A percentile compares a stretch with the other conserved stretches of the same genome.
phyloP scores from a whole-genome alignment of 2,113 vertebrate genomes.

The Hippocampus mohnikei region DNA sequence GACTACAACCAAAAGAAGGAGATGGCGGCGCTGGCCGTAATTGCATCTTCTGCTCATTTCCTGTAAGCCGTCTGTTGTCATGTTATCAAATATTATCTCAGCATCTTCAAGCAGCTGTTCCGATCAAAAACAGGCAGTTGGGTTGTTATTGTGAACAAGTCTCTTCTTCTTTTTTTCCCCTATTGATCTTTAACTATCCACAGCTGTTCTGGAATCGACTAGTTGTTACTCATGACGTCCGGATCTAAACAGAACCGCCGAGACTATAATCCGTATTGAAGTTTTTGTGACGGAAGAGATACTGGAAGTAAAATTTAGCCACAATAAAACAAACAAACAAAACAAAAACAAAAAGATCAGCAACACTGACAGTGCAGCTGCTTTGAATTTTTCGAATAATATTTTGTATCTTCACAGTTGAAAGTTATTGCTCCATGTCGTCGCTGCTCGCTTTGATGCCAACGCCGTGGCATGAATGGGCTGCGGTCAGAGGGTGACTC shows the following conservation, averaged over 20 bases:
- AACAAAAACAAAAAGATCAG: no score
- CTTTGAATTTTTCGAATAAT: background rate
- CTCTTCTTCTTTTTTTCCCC: background rate
- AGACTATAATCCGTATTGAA: background rate
- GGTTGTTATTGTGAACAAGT: background rate
- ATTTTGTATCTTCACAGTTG: background rate
- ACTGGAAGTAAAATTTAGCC: background rate
- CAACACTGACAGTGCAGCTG: background rate
- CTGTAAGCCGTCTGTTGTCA: background rate
- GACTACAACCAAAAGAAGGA: no score
- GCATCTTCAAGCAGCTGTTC: background rate
- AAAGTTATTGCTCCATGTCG: background rate
- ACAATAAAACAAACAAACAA: background rate
- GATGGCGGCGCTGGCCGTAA: background rate
- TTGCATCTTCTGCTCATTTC: conserved; percentile 26
- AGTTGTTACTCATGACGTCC: background rate
- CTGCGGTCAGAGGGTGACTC: background rate
- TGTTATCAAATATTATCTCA: background rate
- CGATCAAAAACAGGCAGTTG: background rate
- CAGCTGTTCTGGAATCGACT: background rate
- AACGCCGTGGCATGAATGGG: background rate
- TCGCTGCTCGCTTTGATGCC: background rate
- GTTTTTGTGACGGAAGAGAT: background rate
- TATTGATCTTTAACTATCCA: conserved; percentile 5
- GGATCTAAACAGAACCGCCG: background rate